These are phyloP conservation scores for Choristoneura rosaceana DNA, from an alignment of 2,888 invertebrate species.

Conservation along the genomic window DNA sequence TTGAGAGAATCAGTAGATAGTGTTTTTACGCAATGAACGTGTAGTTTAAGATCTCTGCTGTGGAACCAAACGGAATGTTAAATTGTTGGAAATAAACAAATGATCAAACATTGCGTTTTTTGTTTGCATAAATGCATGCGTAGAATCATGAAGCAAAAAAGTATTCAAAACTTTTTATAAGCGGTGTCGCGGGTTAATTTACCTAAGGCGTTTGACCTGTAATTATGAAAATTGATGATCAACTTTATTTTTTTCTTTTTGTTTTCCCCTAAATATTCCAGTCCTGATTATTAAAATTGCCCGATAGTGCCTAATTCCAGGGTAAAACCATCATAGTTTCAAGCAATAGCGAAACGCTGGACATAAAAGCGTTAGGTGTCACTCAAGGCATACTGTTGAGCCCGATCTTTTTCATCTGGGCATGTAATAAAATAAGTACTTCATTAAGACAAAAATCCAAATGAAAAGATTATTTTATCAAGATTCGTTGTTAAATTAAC, in stretches of 20 bases:
- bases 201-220: too few species aligned
- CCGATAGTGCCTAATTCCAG: neutral
- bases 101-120: conserved; percentile 49
- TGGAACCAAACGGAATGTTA: conserved; percentile 38
- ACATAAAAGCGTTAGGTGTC: neutral
- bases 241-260: neutral
- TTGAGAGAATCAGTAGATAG: conserved; percentile 14
- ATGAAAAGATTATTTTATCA: too few species aligned
- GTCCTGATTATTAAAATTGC: neutral
- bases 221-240: neutral
- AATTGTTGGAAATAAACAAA: conserved; percentile 41
- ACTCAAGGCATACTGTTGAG: neutral
- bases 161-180: neutral
- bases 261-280: neutral
- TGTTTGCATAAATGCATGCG: conserved; percentile 34
- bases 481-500: neutral
- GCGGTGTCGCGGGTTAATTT: neutral
- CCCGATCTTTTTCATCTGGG: neutral
- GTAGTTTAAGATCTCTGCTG: conserved; percentile 9
- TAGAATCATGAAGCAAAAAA: neutral
- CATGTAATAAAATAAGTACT: neutral
- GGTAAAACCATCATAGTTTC: neutral
- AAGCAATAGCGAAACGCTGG: neutral
- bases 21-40: conserved; percentile 20
- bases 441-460: too few species aligned